Base-by-base conservation (phyloP, 1,140 invertebrate genomes). In the Leptinotarsa defecta region DNA sequence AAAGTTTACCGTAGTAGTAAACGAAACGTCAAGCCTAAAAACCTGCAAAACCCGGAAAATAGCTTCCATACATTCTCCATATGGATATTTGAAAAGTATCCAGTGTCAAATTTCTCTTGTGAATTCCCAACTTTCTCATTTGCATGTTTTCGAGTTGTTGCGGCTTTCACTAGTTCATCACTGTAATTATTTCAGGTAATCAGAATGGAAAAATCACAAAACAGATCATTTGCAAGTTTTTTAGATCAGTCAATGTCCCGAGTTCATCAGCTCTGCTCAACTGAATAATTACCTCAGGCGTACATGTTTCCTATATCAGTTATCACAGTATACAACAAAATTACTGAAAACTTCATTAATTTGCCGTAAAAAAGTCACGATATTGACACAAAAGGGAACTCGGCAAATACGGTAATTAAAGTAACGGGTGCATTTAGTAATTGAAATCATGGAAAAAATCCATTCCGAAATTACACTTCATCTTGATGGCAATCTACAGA, bases 381-480 rank as follows among this genome's bases (percentile, higher is more conserved):
- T 57, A 57, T 57, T 57, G 52, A 57, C n/a, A 13, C 34, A 43
- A 57, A 57, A 57, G 52, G 52, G 52, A 57, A 57, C 52, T 57
- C 52, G n/a, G 52, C 52, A 57, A 57, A 57, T 57, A 57, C 64
- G 27, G 64, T 65, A 65, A 65, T 65, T 65, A 65, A 65, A 65
- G 20, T 65, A 65, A 68, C 73, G 52, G 64, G 64, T 71, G 63
- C 73, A 77, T 77, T 77, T 79, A 69, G 64, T 79, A 77, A 77
- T 79, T 79, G 77, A 79, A 79, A 79, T 79, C 78, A 75, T 72
- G 76, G 72, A 79, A 79, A 79, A 79, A 79, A 79, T 79, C 78
- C 78, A 79, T 79, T 75, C 76, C 57, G 78, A 79, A 77, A 79
- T 79, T 79, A 79, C 76, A 75, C 71, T 73, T 74, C 77, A 77